A percentile compares a stretch with the other conserved stretches of the same genome.
Evolutionary conservation across 2,797 vertebrate genomes (phyloP).

Genomic region (Pitangus sulphuratus): DNA sequence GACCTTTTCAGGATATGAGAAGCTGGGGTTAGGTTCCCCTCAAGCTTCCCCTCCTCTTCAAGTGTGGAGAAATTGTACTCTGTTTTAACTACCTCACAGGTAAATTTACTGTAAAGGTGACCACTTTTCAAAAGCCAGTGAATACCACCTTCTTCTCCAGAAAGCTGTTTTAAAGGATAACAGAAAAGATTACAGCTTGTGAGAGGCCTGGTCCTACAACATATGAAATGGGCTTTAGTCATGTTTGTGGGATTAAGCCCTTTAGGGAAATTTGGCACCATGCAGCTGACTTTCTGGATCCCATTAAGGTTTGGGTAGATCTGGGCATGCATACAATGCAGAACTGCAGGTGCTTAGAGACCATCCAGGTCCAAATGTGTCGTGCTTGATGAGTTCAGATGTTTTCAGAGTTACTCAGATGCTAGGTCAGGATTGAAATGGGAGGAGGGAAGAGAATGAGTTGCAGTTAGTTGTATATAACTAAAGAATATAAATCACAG

Average conservation of each 20-base stretch:
- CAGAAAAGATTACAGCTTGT: background rate
- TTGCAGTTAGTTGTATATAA: background rate
- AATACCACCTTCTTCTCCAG: background rate
- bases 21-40: background rate
- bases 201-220: background rate
- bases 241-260: constrained; percentile 38
- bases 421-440: background rate
- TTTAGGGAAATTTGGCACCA: constrained; percentile 30
- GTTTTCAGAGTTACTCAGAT: constrained; percentile 47
- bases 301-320: constrained; percentile 48
- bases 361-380: constrained; percentile 42
- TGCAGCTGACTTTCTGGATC: constrained; percentile 15
- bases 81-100: background rate
- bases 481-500: background rate
- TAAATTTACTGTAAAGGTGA: background rate
- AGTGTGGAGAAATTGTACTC: background rate
- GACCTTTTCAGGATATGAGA: background rate
- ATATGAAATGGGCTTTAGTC: constrained; percentile 4
- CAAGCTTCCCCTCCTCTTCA: background rate
- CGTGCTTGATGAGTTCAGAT: constrained; percentile 18
- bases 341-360: constrained; percentile 59
- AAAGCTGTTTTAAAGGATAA: background rate
- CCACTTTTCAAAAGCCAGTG: background rate
- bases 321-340: constrained; percentile 31
- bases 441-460: background rate